Evolutionary conservation across 2,797 vertebrate species (phyloP).

Genomic region (Potorous gilbertii): DNA sequence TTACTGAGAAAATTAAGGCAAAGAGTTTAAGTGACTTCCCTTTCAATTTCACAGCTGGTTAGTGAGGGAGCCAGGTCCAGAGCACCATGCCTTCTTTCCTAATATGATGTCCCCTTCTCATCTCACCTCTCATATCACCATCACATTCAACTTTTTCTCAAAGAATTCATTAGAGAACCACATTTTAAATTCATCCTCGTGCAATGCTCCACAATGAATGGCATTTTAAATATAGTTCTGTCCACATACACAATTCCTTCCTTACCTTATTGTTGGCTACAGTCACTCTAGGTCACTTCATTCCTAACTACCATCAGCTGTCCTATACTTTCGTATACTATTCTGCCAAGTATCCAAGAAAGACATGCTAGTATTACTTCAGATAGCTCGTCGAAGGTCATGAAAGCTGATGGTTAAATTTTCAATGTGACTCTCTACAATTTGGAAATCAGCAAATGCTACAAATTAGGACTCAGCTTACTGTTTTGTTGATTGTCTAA

Average conservation of each 20-base stretch:
- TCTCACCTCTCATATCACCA: not conserved
- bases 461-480: not conserved
- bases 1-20: not conserved
- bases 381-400: not conserved
- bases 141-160: not conserved
- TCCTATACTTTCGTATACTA: not conserved
- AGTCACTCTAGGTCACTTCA: not conserved
- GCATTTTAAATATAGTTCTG: not conserved
- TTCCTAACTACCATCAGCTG: not conserved
- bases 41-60: not conserved
- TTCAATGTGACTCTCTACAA: not conserved
- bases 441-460: not conserved
- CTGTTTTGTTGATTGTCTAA: not conserved
- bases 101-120: not conserved
- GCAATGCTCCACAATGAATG: not conserved
- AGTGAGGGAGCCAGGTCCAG: not conserved
- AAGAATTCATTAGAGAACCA: not conserved
- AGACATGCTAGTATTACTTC: not conserved
- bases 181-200: not conserved
- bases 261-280: not conserved
- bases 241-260: not conserved
- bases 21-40: not conserved
- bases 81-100: not conserved
- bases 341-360: not conserved
- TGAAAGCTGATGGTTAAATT: not conserved